These are phyloP conservation scores for Eupeodes corollae DNA, from an alignment of 1,140 invertebrate species.

Conservation along the genomic window DNA sequence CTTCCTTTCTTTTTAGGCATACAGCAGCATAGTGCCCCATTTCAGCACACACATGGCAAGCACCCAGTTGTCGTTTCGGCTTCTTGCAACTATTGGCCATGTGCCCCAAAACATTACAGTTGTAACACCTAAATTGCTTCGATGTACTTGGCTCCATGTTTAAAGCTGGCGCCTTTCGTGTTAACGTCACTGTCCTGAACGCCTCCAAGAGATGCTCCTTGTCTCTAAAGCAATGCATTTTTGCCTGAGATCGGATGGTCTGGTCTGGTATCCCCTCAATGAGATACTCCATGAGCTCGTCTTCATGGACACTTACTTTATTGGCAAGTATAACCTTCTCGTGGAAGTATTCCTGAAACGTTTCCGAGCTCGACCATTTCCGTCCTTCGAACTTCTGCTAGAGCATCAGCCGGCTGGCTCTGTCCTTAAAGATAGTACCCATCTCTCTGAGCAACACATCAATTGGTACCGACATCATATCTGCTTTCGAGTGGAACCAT, in stretches of 20 bases:
- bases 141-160: no score
- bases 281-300: constrained; percentile 19
- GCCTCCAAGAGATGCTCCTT: neutral
- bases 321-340: constrained; percentile 21
- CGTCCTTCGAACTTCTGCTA: constrained; percentile 16
- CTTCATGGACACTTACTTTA: constrained; percentile 10
- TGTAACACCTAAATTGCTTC: no score
- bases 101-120: no score
- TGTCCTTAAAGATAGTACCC: neutral
- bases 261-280: constrained; percentile 21
- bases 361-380: constrained; percentile 14
- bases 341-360: constrained; percentile 17
- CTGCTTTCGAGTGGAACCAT: neutral
- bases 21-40: no score
- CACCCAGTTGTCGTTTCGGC: no score
- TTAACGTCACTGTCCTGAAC: neutral
- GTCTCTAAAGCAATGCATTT: neutral
- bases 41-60: no score
- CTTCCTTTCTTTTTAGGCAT: no score
- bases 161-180: no score
- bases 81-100: no score
- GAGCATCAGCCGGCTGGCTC: neutral
- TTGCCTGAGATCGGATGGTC: neutral
- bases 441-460: neutral
- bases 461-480: neutral